Conservation (phyloP, 2,888 invertebrate species). For the Folsomia manolachei region DNA sequence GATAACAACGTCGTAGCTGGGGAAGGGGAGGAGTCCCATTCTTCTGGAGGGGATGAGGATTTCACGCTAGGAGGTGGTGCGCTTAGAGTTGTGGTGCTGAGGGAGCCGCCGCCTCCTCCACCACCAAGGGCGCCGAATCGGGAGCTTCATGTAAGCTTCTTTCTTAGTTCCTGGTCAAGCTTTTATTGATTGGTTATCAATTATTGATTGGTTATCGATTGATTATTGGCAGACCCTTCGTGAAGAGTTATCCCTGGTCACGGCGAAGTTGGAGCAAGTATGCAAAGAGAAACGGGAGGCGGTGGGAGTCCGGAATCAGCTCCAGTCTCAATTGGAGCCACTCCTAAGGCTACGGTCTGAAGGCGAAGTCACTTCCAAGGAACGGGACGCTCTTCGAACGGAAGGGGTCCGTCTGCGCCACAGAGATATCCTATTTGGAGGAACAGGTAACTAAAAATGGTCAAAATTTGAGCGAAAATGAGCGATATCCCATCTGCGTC, state of each 20-base stretch:
- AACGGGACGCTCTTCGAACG: conserved; percentile 58
- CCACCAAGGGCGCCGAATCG: conserved; percentile 49
- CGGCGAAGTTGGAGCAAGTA: conserved; percentile 64
- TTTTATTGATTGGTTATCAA: too few species aligned
- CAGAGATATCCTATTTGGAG: conserved; percentile 82
- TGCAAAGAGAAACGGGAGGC: conserved; percentile 59
- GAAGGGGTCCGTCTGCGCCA: conserved; percentile 83
- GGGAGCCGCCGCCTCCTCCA: conserved; percentile 47
- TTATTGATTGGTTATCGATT: too few species aligned
- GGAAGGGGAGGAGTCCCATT: neutral
- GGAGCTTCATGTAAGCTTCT: conserved; percentile 46
- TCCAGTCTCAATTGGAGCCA: conserved; percentile 51
- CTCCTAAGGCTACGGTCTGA: conserved; percentile 43
- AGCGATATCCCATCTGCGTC: neutral
- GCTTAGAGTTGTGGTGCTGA: conserved; percentile 46
- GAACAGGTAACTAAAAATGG: conserved; percentile 63
- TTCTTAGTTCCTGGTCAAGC: too few species aligned
- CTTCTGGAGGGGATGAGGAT: conserved; percentile 21
- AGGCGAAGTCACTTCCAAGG: conserved; percentile 48
- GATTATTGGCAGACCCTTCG: conserved; percentile 56
- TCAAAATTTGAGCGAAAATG: neutral
- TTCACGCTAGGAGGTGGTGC: conserved; percentile 47
- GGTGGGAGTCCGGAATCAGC: conserved; percentile 47
- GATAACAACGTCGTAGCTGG: conserved; percentile 33
- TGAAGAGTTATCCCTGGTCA: conserved; percentile 62